Evolutionary conservation across 2,113 vertebrate genomes (phyloP).

Genomic region (Lepisosteus oculatus): DNA sequence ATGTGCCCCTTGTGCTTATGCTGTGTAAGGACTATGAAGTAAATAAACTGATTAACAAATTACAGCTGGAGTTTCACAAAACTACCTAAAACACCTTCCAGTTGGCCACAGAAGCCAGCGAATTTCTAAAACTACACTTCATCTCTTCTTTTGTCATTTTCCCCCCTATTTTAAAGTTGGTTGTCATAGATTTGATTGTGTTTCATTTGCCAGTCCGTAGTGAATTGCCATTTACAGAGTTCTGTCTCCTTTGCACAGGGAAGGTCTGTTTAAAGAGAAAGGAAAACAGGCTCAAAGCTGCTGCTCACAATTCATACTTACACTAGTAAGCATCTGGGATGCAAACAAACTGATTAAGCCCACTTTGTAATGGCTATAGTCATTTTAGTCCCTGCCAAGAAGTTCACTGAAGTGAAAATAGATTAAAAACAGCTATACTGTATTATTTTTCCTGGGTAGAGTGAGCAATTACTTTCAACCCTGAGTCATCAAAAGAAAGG

Average conservation of each 20-base stretch:
- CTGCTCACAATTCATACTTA: constrained; percentile 5
- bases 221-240: too few relatives aligned
- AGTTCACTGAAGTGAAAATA: constrained; percentile 25
- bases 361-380: constrained; percentile 11
- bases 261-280: not conserved
- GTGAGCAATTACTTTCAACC: constrained; percentile 24
- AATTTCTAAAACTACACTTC: too few relatives aligned
- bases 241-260: not conserved
- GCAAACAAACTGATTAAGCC: constrained; percentile 15
- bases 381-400: constrained; percentile 13
- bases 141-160: too few relatives aligned
- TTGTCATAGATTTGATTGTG: too few relatives aligned
- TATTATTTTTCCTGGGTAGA: constrained; percentile 25
- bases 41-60: not conserved
- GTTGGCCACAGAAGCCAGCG: too few relatives aligned
- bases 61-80: too few relatives aligned
- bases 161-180: too few relatives aligned
- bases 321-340: constrained; percentile 1
- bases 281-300: not conserved
- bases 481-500: constrained; percentile 23
- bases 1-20: not conserved
- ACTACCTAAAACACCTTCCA: too few relatives aligned
- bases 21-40: not conserved
- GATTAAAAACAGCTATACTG: constrained; percentile 34
- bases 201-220: too few relatives aligned